Evolutionary conservation across 2,113 vertebrate genomes (phyloP).

Genomic region (Felis chaus): DNA sequence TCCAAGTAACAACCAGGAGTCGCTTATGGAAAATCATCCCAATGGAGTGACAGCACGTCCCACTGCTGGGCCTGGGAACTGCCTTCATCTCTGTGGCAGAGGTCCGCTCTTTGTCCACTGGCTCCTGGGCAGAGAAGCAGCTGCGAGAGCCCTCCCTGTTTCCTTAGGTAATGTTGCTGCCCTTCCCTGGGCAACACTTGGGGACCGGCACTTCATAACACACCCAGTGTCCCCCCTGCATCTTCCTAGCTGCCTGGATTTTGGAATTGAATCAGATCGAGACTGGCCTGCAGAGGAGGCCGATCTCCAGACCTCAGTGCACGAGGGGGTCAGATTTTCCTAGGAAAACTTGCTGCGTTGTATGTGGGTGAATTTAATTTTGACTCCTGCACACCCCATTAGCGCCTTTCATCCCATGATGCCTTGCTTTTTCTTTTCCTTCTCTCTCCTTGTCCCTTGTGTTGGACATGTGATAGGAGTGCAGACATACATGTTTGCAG

Average conservation of each 20-base stretch:
- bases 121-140: background rate
- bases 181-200: background rate
- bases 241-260: background rate
- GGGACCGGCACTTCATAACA: rapidly evolving
- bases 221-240: background rate
- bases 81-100: background rate
- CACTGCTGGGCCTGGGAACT: rapidly evolving
- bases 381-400: too few species aligned
- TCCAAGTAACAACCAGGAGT: background rate
- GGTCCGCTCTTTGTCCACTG: rapidly evolving
- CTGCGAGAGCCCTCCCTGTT: background rate
- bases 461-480: background rate
- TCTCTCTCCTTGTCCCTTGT: background rate
- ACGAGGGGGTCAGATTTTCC: background rate
- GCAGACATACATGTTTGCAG: background rate
- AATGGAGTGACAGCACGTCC: rapidly evolving
- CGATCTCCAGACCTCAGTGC: background rate
- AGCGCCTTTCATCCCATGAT: background rate
- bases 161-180: background rate
- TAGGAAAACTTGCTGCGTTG: background rate
- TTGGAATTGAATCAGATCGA: background rate
- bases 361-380: background rate
- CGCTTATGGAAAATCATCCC: background rate
- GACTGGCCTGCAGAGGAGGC: background rate
- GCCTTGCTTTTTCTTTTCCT: background rate